Evolutionary conservation across 1,140 invertebrate species (phyloP).

Genomic region (Heliothis virescens): DNA sequence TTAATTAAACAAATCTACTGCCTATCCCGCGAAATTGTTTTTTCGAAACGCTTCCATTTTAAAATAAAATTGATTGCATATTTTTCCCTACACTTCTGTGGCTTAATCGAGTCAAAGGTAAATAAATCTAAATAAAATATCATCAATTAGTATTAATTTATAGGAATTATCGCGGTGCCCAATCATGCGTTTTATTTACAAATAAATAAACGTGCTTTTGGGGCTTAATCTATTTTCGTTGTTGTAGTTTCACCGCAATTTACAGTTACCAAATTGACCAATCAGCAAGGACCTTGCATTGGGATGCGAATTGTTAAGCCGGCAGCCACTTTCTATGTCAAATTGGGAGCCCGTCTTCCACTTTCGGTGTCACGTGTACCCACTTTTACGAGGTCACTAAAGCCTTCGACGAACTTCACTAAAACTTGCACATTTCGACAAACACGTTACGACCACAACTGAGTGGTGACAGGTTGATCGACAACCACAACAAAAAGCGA

Average conservation of each 20-base stretch:
- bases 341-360: background rate
- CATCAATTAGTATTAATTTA: conserved; percentile 16
- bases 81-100: conserved; percentile 16
- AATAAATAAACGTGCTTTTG: conserved; percentile 17
- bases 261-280: background rate
- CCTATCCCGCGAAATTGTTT: conserved; percentile 21
- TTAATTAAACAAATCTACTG: conserved; percentile 29
- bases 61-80: conserved; percentile 19
- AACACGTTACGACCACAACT: conserved; percentile 35
- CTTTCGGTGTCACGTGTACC: background rate
- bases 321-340: background rate
- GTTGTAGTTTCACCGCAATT: background rate
- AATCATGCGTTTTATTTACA: conserved; percentile 25
- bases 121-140: background rate
- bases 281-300: background rate
- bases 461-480: conserved; percentile 23
- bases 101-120: conserved; percentile 7
- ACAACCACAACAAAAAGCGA: conserved; percentile 35
- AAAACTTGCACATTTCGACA: conserved; percentile 7
- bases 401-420: conserved; percentile 7
- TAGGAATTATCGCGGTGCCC: background rate
- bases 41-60: conserved; percentile 7
- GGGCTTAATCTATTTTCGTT: background rate
- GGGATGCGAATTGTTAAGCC: background rate
- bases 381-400: conserved; percentile 12